phyloP scores from a whole-genome alignment of 2,113 vertebrate species.

The Nipponia nippon region DNA sequence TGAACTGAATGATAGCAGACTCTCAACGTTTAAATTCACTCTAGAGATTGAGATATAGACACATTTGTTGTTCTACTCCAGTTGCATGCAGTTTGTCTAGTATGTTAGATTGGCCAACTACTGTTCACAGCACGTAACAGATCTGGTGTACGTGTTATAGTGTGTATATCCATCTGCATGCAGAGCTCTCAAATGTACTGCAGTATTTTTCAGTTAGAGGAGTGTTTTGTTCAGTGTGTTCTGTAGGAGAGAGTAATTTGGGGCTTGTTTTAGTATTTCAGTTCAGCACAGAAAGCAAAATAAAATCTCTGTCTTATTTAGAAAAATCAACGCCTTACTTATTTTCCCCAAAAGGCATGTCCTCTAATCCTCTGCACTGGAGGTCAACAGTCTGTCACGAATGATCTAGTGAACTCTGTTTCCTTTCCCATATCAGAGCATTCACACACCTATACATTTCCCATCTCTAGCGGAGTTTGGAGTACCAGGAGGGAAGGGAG shows the following conservation, averaged over 20 bases:
- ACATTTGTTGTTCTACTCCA: neutral
- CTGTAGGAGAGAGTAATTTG: neutral
- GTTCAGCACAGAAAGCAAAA: neutral
- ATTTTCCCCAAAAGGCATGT: neutral
- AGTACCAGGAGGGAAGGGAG: neutral
- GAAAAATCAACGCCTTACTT: neutral
- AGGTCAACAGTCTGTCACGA: neutral
- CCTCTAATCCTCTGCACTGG: neutral
- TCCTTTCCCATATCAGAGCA: neutral
- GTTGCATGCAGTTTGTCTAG: neutral
- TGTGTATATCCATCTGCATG: neutral
- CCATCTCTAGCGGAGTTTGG: neutral
- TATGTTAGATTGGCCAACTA: neutral
- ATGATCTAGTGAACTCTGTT: neutral
- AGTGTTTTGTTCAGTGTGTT: neutral
- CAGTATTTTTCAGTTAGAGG: neutral
- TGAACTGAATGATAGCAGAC: neutral
- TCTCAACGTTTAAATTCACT: neutral
- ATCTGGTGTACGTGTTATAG: neutral
- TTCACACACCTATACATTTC: fast-evolving
- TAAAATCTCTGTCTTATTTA: neutral
- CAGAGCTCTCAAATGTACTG: neutral
- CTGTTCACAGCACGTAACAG: neutral
- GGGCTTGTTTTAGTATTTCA: neutral
- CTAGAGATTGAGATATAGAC: neutral